phyloP scores from a whole-genome alignment of 1,140 invertebrate genomes.

The Cherax quadricarinatus region DNA sequence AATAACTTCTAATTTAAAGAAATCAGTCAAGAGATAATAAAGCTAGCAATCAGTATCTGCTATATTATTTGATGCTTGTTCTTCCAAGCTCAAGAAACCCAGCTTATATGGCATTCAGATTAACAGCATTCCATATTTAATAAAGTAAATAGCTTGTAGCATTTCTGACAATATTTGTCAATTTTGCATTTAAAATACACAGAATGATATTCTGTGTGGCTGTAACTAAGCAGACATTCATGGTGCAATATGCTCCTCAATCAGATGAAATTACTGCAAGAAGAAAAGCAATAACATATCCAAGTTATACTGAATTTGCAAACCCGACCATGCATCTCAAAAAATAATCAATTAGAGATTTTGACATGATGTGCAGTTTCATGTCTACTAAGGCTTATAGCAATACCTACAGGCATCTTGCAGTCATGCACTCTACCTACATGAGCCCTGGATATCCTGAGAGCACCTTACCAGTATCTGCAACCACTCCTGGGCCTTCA shows the following conservation, averaged over 20 bases:
- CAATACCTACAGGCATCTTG: constrained; percentile 5
- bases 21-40: no score
- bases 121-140: not conserved
- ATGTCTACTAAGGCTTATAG: not conserved
- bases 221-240: not conserved
- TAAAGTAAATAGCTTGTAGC: not conserved
- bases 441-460: constrained; percentile 43
- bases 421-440: constrained; percentile 11
- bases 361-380: not conserved
- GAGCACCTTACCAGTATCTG: constrained; percentile 50
- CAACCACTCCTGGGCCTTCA: constrained; percentile 32
- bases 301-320: not conserved
- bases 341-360: not conserved
- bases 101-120: not conserved
- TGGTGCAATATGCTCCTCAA: not conserved
- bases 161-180: not conserved
- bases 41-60: not conserved
- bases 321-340: not conserved
- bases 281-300: not conserved
- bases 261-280: not conserved
- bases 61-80: not conserved
- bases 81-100: not conserved
- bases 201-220: not conserved
- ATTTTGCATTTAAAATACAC: not conserved
- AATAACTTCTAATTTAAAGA: no score